phyloP scores from a whole-genome alignment of 2,888 invertebrate species.

The Dicyrtoma fusca region DNA sequence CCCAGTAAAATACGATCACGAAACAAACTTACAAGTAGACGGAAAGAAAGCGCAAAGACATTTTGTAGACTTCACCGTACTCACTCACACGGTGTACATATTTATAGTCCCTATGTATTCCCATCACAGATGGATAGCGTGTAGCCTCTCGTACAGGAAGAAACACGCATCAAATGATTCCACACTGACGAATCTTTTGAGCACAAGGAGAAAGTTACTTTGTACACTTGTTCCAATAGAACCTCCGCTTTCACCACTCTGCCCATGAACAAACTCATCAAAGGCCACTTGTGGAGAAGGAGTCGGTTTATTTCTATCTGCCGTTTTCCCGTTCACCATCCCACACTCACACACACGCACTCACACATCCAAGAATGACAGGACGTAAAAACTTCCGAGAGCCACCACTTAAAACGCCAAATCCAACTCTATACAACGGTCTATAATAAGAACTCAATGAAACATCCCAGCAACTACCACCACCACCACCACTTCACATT shows the following conservation, averaged over 20 bases:
- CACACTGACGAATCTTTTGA: neutral
- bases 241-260: slow-evolving; percentile 23
- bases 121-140: neutral
- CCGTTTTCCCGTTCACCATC: neutral
- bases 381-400: neutral
- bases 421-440: neutral
- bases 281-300: slow-evolving; percentile 28
- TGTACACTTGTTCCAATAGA: slow-evolving; percentile 1
- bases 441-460: neutral
- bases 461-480: too few relatives aligned
- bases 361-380: slow-evolving; percentile 5
- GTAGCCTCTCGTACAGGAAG: slow-evolving; percentile 4
- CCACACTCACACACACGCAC: slow-evolving; percentile 9
- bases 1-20: too few relatives aligned
- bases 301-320: neutral
- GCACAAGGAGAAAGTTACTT: slow-evolving; percentile 11
- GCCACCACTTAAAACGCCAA: slow-evolving; percentile 9
- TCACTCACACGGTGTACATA: too few relatives aligned
- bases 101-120: too few relatives aligned
- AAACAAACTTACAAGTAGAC: too few relatives aligned
- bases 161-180: slow-evolving; percentile 15
- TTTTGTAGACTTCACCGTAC: too few relatives aligned
- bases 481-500: too few relatives aligned
- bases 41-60: too few relatives aligned
- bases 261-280: slow-evolving; percentile 36